A percentile compares a stretch with the other conserved stretches of the same genome.
Conservation (phyloP, 2,797 vertebrate species). For the Dryobates pubescens region DNA sequence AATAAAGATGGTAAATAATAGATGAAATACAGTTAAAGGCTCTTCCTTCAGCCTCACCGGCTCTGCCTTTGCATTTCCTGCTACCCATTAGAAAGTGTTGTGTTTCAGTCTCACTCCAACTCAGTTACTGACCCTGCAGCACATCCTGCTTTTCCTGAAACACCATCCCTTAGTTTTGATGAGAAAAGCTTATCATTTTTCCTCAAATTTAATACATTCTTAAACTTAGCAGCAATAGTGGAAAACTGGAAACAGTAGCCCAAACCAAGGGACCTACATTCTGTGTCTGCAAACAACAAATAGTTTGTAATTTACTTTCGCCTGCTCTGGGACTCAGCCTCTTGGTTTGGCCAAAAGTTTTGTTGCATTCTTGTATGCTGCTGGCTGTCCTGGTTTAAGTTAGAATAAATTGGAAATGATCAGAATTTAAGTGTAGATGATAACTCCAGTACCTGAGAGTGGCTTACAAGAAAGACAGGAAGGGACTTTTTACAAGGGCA, state of each 20-base stretch:
- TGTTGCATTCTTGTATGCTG: neutral
- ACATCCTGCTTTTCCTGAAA: neutral
- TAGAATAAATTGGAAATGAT: neutral
- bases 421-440: neutral
- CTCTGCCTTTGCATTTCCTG: neutral
- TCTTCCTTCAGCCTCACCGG: neutral
- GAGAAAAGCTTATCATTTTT: neutral
- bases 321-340: fast-evolving
- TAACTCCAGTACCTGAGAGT: no score
- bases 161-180: neutral
- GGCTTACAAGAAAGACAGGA: no score
- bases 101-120: neutral
- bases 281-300: neutral
- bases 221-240: neutral
- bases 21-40: neutral
- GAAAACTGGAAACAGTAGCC: neutral
- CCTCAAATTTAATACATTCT: neutral
- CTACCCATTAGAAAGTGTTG: neutral
- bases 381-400: neutral
- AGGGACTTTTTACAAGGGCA: no score
- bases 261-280: neutral
- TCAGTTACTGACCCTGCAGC: neutral
- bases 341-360: neutral
- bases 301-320: neutral
- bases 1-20: neutral